Base-by-base conservation (phyloP, 1,140 invertebrate genomes). In the Homalodisca vitripennis region DNA sequence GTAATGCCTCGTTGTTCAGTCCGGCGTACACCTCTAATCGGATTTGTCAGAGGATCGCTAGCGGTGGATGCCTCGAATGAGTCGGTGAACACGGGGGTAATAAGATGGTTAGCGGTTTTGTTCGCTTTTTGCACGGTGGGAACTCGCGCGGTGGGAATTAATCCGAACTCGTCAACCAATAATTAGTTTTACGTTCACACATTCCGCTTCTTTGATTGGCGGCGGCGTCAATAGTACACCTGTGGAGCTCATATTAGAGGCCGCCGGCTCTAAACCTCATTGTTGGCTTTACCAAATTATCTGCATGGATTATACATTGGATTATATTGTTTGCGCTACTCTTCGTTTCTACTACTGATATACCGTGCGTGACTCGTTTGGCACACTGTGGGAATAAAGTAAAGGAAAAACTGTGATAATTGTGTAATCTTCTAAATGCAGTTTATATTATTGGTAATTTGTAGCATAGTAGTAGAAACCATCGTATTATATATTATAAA, bases 181-280 rank as follows among this genome's bases (percentile, higher is more conserved):
- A 60, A 60, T 60, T 60, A 60, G 55, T 60, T 60, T 60, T 60
- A 60, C 24, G 55, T 60, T 60, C 55, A 60, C 24, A 22, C 48
- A 51, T 51, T 51, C 48, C 48, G 48, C 22, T 14, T 51, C 48
- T 14, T 6, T 51, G 48, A 51, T 51, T 51, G 48, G 3, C n/a
- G 48, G 48, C 22, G 48, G 34, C 14, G 22, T 51, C 48, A 51
- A 51, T 51, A 51, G 48, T 51, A 51, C 48, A 51, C 48, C 48
- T 51, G 48, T 22, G n/a, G 48, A 51, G 48, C 22, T 22, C 3
- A n/a, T 20, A 22, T 20, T 51, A 51, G 22, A 22, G 48, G 48
- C 48, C 48, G 48, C 6, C 48, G 48, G 48, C 48, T 3, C 6
- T 22, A 22, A 14, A 3, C 34, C 34, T 41, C 34, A 17, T 10